Conservation (phyloP, 2,797 vertebrate species). For the Bufotes viridis region DNA sequence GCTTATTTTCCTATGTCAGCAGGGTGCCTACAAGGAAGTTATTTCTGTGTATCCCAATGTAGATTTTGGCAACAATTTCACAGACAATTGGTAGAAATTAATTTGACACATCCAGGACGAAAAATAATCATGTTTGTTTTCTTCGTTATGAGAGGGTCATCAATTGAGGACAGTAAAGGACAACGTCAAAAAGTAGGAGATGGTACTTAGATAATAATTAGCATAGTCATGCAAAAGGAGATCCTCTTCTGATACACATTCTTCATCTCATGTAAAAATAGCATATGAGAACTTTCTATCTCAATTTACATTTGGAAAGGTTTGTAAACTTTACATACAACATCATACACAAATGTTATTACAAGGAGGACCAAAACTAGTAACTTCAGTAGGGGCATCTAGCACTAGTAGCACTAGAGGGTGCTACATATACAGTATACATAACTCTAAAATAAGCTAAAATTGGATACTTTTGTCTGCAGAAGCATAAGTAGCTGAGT, state of each 20-base stretch:
- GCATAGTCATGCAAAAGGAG: background rate
- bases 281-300: too few relatives aligned
- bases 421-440: constrained; percentile 23
- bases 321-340: too few relatives aligned
- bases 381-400: background rate
- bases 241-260: background rate
- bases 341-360: too few relatives aligned
- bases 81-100: constrained; percentile 86
- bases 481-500: background rate
- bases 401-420: constrained; percentile 51
- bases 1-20: constrained; percentile 88
- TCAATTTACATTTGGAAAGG: too few relatives aligned
- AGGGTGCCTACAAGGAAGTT: constrained; percentile 81
- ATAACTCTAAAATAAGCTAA: too few relatives aligned
- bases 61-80: constrained; percentile 84
- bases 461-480: background rate
- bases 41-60: constrained; percentile 82
- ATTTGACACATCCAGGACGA: constrained; percentile 78
- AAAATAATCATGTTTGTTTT: constrained; percentile 63
- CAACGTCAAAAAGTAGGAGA: background rate
- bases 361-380: background rate
- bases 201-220: background rate
- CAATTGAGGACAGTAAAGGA: constrained; percentile 45
- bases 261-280: background rate
- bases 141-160: constrained; percentile 39